Base-by-base conservation (phyloP, 30 jellyfish, hydroid and myxozoan genomes). In the Cassiopea andromeda region DNA sequence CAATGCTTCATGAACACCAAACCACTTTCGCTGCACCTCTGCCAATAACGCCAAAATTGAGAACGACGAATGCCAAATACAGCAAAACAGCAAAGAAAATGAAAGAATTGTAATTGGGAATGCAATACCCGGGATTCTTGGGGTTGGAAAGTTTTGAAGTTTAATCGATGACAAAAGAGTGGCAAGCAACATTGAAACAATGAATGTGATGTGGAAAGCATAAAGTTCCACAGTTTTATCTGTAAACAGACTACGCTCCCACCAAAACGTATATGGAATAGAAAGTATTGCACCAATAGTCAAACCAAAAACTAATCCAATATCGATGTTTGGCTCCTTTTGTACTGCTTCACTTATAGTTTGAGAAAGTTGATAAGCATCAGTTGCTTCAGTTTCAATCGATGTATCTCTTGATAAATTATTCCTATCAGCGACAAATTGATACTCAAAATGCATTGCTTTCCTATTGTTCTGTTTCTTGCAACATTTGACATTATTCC, bases 21-120 rank as follows among this genome's bases (percentile, higher is more conserved):
- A 81, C 9, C 73, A 59, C 1, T 59, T 44, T 43, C 85, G 69
- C 1, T 61, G 74, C 84, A 89, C 46, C n/a, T 78, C 89, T 4
- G 61, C 60, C 44, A 76, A 87, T 2, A 80, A 66, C 17, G 96
- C 96, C 17, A 89, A 59, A 60, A 89, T 69, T 3, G 92, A 81
- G 59, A 89, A 89, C 92, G 92, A 80, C 59, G 92, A 89, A 68
- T 80, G 79, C 96, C 96, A 89, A 71, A 89, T 67, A 73, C 96
- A 89, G 78, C 92, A 81, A 59, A 89, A 73, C 46, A 89, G 89
- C 92, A 89, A 80, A 8, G 80, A 44, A 50, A 89, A 82, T 45
- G 81, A 71, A 61, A 80, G 92, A 18, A 89, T 90, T 54, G 96
- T 80, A 47, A 89, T 78, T 70, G 91, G 96, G 18, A 89, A 89